Conservation (phyloP, 1,140 invertebrate genomes). For the Hyphantria cunea region DNA sequence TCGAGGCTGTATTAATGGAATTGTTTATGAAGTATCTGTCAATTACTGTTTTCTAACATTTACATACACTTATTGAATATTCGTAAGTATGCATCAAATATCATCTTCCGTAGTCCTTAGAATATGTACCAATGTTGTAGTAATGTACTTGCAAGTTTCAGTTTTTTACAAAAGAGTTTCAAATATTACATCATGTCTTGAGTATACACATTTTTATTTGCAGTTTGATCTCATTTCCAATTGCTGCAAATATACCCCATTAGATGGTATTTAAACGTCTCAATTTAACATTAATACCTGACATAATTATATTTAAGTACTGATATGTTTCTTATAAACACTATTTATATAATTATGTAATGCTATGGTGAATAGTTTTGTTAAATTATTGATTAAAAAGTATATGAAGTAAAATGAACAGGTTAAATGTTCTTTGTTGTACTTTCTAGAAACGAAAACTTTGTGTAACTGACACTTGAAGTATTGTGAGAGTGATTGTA, state of each 20-base stretch:
- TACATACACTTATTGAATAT: constrained; percentile 40
- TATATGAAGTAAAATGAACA: not conserved
- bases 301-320: no score
- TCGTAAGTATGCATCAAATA: constrained; percentile 28
- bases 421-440: not conserved
- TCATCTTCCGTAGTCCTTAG: constrained; percentile 41
- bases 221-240: constrained; percentile 19
- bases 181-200: not conserved
- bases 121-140: constrained; percentile 28
- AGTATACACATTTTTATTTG: constrained; percentile 11
- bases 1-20: constrained; percentile 40
- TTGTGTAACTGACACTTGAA: constrained; percentile 34
- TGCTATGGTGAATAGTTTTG: no score
- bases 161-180: not conserved
- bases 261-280: no score
- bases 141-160: constrained; percentile 29
- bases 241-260: constrained; percentile 5
- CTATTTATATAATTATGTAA: no score
- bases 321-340: no score
- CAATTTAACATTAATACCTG: not conserved
- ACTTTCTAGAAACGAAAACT: constrained; percentile 10
- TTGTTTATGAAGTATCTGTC: constrained; percentile 46
- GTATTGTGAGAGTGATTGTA: constrained; percentile 28
- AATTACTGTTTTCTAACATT: constrained; percentile 56
- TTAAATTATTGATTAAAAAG: not conserved